These are phyloP conservation scores for Empidonax alnorum DNA, from an alignment of 2,113 vertebrate species.

Conservation along the genomic window DNA sequence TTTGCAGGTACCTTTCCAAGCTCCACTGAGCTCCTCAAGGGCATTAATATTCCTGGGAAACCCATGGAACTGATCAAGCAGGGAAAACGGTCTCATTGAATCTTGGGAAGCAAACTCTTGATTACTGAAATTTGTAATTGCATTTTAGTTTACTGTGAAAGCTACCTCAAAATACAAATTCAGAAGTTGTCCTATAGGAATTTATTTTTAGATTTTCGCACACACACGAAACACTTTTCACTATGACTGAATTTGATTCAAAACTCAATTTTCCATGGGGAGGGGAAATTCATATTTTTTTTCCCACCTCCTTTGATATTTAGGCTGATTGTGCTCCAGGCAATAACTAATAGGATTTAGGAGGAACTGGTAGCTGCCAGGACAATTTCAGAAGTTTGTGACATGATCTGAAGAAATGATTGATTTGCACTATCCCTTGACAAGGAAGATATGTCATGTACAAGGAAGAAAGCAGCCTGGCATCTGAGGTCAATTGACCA, in stretches of 20 bases:
- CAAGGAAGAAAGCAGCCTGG: not conserved
- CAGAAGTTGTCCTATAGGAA: not conserved
- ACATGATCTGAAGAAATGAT: not conserved
- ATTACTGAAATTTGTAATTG: not conserved
- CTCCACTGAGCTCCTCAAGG: not conserved
- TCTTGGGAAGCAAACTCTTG: not conserved
- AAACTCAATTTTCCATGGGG: not conserved
- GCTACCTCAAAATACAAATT: not conserved
- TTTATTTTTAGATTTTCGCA: not conserved
- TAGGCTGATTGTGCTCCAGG: not conserved
- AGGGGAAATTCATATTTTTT: not conserved
- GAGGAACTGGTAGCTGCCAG: not conserved
- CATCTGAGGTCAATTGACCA: not conserved
- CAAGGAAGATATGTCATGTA: not conserved
- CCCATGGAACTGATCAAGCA: not conserved
- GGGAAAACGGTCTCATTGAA: not conserved
- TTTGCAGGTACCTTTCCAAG: not conserved
- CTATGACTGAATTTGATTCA: not conserved
- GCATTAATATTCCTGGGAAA: not conserved
- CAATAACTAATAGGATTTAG: not conserved
- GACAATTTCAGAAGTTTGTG: not conserved
- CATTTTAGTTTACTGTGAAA: not conserved
- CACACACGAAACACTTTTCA: not conserved
- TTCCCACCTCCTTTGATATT: not conserved
- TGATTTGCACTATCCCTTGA: not conserved